Conservation (phyloP, 2,797 vertebrate genomes). For the Gobio occitaniae region DNA sequence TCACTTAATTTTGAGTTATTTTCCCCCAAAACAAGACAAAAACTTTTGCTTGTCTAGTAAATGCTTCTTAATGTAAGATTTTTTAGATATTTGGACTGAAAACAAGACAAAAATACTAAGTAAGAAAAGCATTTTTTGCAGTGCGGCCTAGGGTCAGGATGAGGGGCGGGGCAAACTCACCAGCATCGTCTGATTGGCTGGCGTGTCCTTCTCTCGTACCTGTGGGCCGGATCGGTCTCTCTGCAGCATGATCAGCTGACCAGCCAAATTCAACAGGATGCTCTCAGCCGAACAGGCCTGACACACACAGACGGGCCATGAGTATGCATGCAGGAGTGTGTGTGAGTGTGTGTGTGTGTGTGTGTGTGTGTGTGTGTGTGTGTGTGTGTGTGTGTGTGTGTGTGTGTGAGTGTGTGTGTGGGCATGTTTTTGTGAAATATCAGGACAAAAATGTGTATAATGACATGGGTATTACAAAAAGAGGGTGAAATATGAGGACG, state of each 20-base stretch:
- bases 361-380: background rate
- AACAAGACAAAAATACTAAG: too few relatives aligned
- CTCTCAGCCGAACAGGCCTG: constrained; percentile 97
- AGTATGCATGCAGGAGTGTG: background rate
- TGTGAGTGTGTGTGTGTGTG: background rate
- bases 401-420: background rate
- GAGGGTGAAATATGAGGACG: too few relatives aligned
- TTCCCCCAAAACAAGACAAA: too few relatives aligned
- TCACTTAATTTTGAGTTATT: too few relatives aligned
- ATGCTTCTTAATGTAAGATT: too few relatives aligned
- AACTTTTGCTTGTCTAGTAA: too few relatives aligned
- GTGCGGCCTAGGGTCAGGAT: background rate
- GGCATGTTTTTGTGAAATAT: too few relatives aligned
- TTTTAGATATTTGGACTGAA: too few relatives aligned
- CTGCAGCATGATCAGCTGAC: constrained; percentile 98
- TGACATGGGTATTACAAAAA: too few relatives aligned
- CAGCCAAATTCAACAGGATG: constrained; percentile 98
- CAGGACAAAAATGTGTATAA: too few relatives aligned
- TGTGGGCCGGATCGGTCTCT: constrained; percentile 97
- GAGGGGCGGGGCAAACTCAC: constrained; percentile 78
- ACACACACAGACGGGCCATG: background rate
- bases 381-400: background rate
- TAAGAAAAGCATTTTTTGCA: too few relatives aligned
- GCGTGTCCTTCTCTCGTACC: constrained; percentile 91
- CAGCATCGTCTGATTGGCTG: constrained; percentile 89